Percentiles rank a stretch among this genome's conserved stretches.
Conservation (phyloP, 2,888 invertebrate species). For the Alviniconcha strummeri region DNA sequence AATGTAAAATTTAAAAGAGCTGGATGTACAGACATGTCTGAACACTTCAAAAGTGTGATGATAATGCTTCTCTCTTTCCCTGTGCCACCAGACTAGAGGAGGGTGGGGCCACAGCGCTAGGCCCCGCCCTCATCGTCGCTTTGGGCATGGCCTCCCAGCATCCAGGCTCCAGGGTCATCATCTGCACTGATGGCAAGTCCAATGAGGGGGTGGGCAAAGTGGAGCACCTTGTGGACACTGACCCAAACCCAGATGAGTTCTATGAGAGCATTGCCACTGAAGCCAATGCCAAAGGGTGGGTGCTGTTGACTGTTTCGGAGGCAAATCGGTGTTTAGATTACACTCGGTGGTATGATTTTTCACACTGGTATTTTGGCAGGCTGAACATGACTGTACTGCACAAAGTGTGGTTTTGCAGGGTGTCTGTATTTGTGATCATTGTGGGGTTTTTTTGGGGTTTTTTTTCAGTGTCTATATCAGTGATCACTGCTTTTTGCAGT, state of each 20-base stretch:
- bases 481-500: not conserved
- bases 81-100: conserved; percentile 62
- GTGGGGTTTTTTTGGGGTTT: not conserved
- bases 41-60: too few relatives aligned
- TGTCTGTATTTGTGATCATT: too few relatives aligned
- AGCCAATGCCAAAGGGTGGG: conserved; percentile 64
- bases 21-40: too few relatives aligned
- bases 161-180: conserved; percentile 71
- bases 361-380: too few relatives aligned
- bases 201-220: conserved; percentile 70
- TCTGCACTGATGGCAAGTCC: conserved; percentile 73
- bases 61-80: not conserved
- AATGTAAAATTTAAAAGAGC: too few relatives aligned
- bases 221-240: conserved; percentile 53
- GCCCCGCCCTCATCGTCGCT: conserved; percentile 68
- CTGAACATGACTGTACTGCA: too few relatives aligned
- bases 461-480: not conserved
- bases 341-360: too few relatives aligned
- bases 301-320: not conserved
- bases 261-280: conserved; percentile 56
- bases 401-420: too few relatives aligned
- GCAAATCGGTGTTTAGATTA: too few relatives aligned
- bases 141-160: conserved; percentile 65
- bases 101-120: conserved; percentile 70
- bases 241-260: conserved; percentile 50